Percentiles rank a stretch among this genome's conserved stretches.
Conservation (phyloP, 2,888 invertebrate genomes). For the Platycheirus rosarum region DNA sequence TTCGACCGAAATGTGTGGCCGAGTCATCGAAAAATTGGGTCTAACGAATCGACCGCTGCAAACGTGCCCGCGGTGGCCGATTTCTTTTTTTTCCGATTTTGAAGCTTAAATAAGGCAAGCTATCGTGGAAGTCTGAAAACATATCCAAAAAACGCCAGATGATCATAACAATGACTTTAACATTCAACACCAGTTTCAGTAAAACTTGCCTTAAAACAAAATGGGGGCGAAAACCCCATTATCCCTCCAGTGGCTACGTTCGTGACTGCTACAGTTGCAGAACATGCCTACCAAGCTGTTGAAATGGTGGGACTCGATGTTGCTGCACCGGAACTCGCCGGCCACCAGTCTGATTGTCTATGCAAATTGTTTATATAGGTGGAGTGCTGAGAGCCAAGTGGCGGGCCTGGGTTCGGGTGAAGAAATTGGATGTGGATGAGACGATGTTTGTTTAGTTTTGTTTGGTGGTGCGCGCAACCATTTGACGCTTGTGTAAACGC, state of each 20-base stretch:
- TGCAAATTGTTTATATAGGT: conserved; percentile 67
- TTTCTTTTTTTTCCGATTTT: too few relatives aligned
- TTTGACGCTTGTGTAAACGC: conserved; percentile 44
- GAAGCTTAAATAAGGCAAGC: too few relatives aligned
- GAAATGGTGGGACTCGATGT: conserved; percentile 36
- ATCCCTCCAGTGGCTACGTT: neutral
- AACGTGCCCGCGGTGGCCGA: too few relatives aligned
- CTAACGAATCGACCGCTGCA: too few relatives aligned
- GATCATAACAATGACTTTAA: too few relatives aligned
- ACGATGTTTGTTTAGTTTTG: conserved; percentile 63
- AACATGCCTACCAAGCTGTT: conserved; percentile 22
- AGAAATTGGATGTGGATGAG: conserved; percentile 36
- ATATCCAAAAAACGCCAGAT: too few relatives aligned
- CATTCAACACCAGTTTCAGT: too few relatives aligned
- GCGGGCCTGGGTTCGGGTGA: conserved; percentile 20
- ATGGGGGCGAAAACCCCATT: neutral
- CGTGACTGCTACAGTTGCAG: neutral
- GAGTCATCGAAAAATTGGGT: too few relatives aligned
- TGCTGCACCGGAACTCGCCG: conserved; percentile 53
- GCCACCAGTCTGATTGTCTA: conserved; percentile 52
- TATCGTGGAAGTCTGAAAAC: too few relatives aligned
- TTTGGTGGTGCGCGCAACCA: conserved; percentile 68
- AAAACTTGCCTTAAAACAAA: too few relatives aligned
- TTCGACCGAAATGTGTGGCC: too few relatives aligned
- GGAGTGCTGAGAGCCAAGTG: conserved; percentile 32